phyloP scores from a whole-genome alignment of 1,140 invertebrate genomes.

The Ostrea edulis region DNA sequence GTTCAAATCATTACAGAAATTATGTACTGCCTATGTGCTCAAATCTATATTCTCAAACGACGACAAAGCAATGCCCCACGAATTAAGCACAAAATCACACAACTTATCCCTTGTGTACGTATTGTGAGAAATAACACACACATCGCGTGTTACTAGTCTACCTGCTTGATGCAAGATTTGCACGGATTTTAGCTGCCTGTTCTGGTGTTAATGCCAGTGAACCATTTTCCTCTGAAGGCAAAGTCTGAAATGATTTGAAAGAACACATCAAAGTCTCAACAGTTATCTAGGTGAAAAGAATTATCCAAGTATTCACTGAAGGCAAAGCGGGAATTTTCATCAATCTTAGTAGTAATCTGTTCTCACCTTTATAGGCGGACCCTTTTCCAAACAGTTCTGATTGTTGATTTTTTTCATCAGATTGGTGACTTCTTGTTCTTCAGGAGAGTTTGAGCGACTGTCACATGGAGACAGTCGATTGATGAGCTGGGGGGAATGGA shows the following conservation, averaged over 20 bases:
- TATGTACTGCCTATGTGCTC: too few species aligned
- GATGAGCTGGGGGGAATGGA: conserved; percentile 1
- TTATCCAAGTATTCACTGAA: too few species aligned
- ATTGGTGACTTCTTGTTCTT: background rate
- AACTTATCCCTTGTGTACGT: background rate
- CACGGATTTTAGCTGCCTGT: conserved; percentile 11
- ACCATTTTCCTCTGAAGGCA: background rate
- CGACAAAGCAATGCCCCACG: background rate
- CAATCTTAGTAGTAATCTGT: background rate
- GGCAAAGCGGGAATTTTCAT: too few species aligned
- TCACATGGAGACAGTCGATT: background rate
- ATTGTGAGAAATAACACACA: background rate
- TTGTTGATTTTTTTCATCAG: background rate
- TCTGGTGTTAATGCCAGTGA: background rate
- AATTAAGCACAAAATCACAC: too few species aligned
- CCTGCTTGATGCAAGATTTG: background rate
- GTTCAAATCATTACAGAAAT: too few species aligned
- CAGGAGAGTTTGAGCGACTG: conserved; percentile 7
- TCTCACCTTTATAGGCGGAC: background rate
- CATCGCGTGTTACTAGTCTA: background rate
- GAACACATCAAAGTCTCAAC: too few species aligned
- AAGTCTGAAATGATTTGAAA: background rate
- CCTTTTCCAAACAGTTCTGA: conserved; percentile 1
- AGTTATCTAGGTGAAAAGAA: too few species aligned
- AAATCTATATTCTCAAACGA: background rate